These are phyloP conservation scores for Plemyria rubiginata DNA, from an alignment of 2,888 invertebrate genomes.

Conservation along the genomic window DNA sequence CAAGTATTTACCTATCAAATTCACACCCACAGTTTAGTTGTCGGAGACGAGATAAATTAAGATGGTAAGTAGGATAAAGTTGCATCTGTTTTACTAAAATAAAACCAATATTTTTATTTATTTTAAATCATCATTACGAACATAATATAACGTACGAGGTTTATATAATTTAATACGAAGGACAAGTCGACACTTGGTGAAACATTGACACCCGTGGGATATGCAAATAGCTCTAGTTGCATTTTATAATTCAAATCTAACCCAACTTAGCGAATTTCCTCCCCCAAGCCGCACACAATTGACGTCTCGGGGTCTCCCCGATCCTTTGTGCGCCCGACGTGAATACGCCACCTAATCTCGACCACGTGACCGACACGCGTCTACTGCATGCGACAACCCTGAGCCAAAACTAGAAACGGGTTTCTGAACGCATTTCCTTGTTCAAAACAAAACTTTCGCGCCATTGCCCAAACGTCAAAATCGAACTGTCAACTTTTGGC, in stretches of 20 bases:
- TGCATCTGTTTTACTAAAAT: too few relatives aligned
- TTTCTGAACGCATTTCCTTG: slow-evolving; percentile 54
- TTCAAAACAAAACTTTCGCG: slow-evolving; percentile 53
- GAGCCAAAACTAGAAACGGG: slow-evolving; percentile 53
- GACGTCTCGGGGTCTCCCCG: slow-evolving; percentile 74
- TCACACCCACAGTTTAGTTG: too few relatives aligned
- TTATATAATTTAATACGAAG: too few relatives aligned
- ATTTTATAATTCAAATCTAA: slow-evolving; percentile 81
- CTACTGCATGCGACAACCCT: slow-evolving; percentile 77
- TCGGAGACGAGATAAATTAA: too few relatives aligned
- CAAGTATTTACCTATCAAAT: too few relatives aligned
- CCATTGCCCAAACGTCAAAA: slow-evolving; percentile 50
- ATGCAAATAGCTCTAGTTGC: slow-evolving; percentile 79
- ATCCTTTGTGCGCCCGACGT: slow-evolving; percentile 77
- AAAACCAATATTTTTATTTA: too few relatives aligned
- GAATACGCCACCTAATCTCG: slow-evolving; percentile 79
- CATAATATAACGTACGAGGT: too few relatives aligned
- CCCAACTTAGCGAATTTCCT: slow-evolving; percentile 78
- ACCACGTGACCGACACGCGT: slow-evolving; percentile 79
- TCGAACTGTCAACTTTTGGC: slow-evolving; percentile 57
- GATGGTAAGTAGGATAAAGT: too few relatives aligned
- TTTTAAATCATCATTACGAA: too few relatives aligned
- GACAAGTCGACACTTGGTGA: slow-evolving; percentile 17
- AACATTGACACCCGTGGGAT: slow-evolving; percentile 70
- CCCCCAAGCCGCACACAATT: slow-evolving; percentile 78